phyloP scores from a whole-genome alignment of 2,797 vertebrate species.

The Pantherophis vulpinus region DNA sequence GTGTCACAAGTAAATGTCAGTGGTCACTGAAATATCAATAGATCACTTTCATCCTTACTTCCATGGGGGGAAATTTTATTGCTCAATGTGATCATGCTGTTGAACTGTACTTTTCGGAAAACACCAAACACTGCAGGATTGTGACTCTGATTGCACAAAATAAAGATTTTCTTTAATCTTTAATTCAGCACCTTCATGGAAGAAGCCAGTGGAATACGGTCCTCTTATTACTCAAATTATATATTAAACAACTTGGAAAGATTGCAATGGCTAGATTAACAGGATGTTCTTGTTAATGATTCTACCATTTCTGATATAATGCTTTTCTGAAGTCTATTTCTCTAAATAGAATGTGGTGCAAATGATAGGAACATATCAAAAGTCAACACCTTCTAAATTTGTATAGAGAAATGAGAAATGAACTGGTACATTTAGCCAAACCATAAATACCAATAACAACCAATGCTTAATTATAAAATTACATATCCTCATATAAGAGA shows the following conservation, averaged over 20 bases:
- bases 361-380: background rate
- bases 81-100: constrained; percentile 17
- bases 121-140: background rate
- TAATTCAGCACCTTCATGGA: constrained; percentile 1
- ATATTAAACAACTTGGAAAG: background rate
- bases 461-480: background rate
- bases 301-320: background rate
- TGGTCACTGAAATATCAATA: constrained; percentile 2
- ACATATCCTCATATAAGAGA: background rate
- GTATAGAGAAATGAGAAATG: background rate
- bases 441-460: background rate
- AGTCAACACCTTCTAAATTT: background rate
- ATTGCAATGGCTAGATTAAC: background rate
- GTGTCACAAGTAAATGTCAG: constrained; percentile 3
- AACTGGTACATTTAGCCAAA: background rate
- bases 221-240: background rate
- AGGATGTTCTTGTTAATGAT: background rate
- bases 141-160: background rate
- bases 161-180: background rate
- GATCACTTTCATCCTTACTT: constrained; percentile 23
- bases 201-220: background rate
- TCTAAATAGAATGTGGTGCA: background rate
- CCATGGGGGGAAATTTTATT: constrained; percentile 17
- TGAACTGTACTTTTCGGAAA: background rate
- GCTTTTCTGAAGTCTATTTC: constrained; percentile 6